Evolutionary conservation across 2,797 vertebrate species (phyloP), one percentile per base, ranked within the genome.

Genomic region (Thripadectes ignobilis): DNA sequence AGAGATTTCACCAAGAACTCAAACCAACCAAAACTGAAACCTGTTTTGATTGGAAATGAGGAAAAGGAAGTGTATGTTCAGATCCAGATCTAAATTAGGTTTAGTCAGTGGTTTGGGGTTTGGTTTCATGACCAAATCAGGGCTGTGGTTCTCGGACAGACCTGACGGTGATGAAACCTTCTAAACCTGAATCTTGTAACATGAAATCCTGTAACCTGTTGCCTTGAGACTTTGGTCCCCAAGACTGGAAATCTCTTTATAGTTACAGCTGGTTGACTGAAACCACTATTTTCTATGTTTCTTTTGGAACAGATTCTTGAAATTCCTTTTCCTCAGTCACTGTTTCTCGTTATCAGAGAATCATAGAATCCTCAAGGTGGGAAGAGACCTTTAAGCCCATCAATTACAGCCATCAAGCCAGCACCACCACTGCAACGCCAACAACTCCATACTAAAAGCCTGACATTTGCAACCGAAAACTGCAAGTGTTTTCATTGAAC

Each of bases 41-140:
- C n/a, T 93, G 83, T 88, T 97, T 93, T 90, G 79, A 57, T 92
- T 95, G 88, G 89, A 96, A 96, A 88, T 22, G 59, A 59, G 51
- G 83, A 86, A 88, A 76, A 94, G 94, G 94, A 97, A 96, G 94
- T 90, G 92, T 73, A 29, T 73, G 52, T 85, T 93, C 62, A 93
- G 88, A 91, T 92, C 13, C 73, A 94, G 85, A 96, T 92, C 79
- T 94, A 93, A 95, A 88, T 92, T 74, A 73, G 55, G 67, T 78
- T 95, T 76, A 76, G 67, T 59, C 2, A 0, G 85, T 3, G 48
- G 89, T 96, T 93, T 96, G 93, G 89, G 87, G 72, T 92, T 95
- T 95, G 76, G 67, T 91, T 91, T 93, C 89, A 57, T 61, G 76
- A 84, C 69, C 79, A 73, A 86, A 91, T 62, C 76, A 86, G 41